Conservation (phyloP, 2,113 vertebrate genomes). For the Microtus oregoni region DNA sequence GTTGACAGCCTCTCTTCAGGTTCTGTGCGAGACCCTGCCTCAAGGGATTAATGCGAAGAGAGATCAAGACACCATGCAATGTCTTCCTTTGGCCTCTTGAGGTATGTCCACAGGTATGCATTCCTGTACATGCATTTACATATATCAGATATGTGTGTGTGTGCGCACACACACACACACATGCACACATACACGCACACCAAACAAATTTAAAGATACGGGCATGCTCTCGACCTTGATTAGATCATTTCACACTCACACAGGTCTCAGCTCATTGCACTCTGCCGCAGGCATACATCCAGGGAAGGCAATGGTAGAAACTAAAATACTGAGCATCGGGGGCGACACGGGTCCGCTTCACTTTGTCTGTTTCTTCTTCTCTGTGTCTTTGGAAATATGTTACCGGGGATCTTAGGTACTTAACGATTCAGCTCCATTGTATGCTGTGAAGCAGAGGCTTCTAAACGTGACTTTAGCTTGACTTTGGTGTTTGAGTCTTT, state of each 20-base stretch:
- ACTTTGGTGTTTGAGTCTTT: not conserved
- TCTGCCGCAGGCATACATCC: not conserved
- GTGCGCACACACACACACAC: not conserved
- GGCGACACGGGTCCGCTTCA: fast-evolving
- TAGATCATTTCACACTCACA: not conserved
- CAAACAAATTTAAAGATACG: not conserved
- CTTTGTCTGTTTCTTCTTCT: not conserved
- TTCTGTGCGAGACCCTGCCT: not conserved
- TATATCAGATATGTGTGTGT: not conserved
- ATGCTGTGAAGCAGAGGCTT: not conserved
- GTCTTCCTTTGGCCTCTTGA: not conserved
- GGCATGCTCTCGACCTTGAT: not conserved
- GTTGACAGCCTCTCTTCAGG: not conserved
- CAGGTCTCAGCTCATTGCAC: not conserved
- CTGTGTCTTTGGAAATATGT: not conserved
- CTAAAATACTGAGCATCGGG: not conserved
- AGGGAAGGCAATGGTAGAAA: not conserved
- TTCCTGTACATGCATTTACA: not conserved
- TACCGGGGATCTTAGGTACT: not conserved
- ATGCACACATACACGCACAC: not conserved
- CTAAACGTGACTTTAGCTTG: not conserved
- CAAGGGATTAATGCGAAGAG: not conserved
- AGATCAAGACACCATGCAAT: not conserved
- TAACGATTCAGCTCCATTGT: not conserved
- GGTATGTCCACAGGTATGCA: not conserved